A percentile compares a stretch with the other conserved stretches of the same genome.
These are phyloP conservation scores for Choreutis nemorana DNA, from an alignment of 2,888 invertebrate species.

Conservation along the genomic window DNA sequence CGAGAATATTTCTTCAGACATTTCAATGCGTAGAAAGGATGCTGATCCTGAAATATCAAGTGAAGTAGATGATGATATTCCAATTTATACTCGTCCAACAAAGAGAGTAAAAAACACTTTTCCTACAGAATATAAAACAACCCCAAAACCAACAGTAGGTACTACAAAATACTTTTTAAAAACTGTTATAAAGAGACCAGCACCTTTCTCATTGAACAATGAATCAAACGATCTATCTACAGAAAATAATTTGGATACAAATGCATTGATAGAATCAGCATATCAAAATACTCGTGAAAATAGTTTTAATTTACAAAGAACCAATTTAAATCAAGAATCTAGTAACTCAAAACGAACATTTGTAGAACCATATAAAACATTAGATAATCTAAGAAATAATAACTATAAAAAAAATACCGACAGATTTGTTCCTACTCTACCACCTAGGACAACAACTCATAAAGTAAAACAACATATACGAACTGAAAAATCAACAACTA, in stretches of 20 bases:
- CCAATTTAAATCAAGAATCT: too few relatives aligned
- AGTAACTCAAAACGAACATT: constrained; percentile 23
- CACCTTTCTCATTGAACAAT: constrained; percentile 22
- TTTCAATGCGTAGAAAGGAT: constrained; percentile 26
- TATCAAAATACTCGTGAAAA: constrained; percentile 20
- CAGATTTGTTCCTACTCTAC: too few relatives aligned
- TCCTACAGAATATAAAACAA: too few relatives aligned
- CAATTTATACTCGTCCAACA: constrained; percentile 24
- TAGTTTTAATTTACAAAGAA: too few relatives aligned
- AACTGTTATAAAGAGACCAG: constrained; percentile 37
- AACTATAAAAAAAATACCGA: constrained; percentile 20
- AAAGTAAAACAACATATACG: too few relatives aligned
- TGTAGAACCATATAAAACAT: constrained; percentile 62
- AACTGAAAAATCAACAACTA: constrained; percentile 22
- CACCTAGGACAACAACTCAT: background rate
- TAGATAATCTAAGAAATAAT: constrained; percentile 42
- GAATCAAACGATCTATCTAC: constrained; percentile 22
- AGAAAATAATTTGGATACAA: constrained; percentile 29
- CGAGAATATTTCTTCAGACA: constrained; percentile 18
- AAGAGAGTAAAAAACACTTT: constrained; percentile 13
- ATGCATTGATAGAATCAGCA: constrained; percentile 24
- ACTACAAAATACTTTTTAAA: constrained; percentile 40
- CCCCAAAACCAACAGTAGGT: constrained; percentile 17
- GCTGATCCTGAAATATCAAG: constrained; percentile 17
- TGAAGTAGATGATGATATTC: constrained; percentile 31